Base-by-base conservation (phyloP, 2,888 invertebrate genomes). In the Athetis lepigone region DNA sequence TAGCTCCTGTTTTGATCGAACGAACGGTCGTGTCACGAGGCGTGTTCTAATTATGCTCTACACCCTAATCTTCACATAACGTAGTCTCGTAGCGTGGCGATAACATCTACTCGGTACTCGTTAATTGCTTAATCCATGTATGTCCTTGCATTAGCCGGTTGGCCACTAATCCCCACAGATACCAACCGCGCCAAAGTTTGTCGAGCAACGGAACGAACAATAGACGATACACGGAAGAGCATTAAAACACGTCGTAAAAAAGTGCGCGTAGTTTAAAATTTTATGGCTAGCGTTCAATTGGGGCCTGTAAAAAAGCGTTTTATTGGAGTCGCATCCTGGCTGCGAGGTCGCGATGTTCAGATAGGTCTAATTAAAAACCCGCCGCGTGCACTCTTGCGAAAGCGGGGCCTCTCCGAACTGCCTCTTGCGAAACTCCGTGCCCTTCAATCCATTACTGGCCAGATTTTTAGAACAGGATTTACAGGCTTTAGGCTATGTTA, bases 281-380 rank as follows among this genome's bases (percentile, higher is more conserved):
- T 95, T 93, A 94, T 91, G 87, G 87, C 89, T 82, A 82, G 85
- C 87, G 89, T 93, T 91, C 94, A 94, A 94, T 94, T 94, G 94
- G 88, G 89, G 93, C 88, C 87, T 90, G 92, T 94, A 94, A 94
- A 94, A 92, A 94, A 89, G 85, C 87, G 87, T 93, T 94, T 94
- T 94, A 94, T 94, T 93, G 90, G 86, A 90, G 89, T 85, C 89
- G 91, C 92, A 92, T 94, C 94, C 94, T 93, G 93, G 86, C 89
- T 63, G 77, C 93, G 92, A 93, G 94, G 94, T 84, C 92, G 89
- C 87, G 90, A 88, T 88, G 87, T 75, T 88, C 89, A 84, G 90
- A 89, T 90, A 91, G 90, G 87, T 91, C 92, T 93, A 93, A 93
- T 94, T 94, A 94, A 94, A 92, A 92, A 90, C 88, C 80, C 84